Evolutionary conservation across 1,140 invertebrate species (phyloP).

Genomic region (Aphaenogaster ashmeadi): DNA sequence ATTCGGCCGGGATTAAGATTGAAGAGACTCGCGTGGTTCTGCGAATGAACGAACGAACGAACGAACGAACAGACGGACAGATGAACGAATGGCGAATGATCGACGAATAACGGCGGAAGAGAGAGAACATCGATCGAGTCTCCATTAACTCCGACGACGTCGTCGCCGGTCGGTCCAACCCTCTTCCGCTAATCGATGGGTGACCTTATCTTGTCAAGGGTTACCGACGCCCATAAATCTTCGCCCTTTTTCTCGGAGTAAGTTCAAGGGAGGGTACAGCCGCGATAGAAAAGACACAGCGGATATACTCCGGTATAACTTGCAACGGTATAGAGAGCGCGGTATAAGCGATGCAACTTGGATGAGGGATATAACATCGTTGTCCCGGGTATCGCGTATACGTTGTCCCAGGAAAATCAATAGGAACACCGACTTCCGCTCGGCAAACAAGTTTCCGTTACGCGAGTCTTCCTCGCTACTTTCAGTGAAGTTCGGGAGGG

Average conservation of each 20-base stretch:
- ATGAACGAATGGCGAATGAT: constrained; percentile 45
- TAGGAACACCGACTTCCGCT: constrained; percentile 58
- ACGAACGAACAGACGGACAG: neutral
- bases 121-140: constrained; percentile 61
- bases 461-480: constrained; percentile 35
- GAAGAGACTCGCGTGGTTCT: constrained; percentile 48
- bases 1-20: constrained; percentile 60
- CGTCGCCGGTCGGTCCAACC: constrained; percentile 48
- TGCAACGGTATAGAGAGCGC: constrained; percentile 2
- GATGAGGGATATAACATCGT: constrained; percentile 62
- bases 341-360: constrained; percentile 62
- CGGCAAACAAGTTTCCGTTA: constrained; percentile 57
- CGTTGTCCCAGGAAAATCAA: constrained; percentile 61
- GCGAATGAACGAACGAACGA: neutral
- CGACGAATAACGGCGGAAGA: constrained; percentile 57
- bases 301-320: constrained; percentile 1
- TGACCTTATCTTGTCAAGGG: constrained; percentile 75
- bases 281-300: constrained; percentile 36
- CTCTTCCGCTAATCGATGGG: constrained; percentile 71
- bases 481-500: constrained; percentile 29
- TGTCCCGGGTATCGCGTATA: constrained; percentile 60
- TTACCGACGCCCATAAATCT: constrained; percentile 73
- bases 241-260: constrained; percentile 61
- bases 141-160: constrained; percentile 63
- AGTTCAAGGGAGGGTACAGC: constrained; percentile 72